Evolutionary conservation across 23 tunicate genomes (phyloP), one percentile per base, ranked within the genome.

Genomic region (Phallusia fumigata): DNA sequence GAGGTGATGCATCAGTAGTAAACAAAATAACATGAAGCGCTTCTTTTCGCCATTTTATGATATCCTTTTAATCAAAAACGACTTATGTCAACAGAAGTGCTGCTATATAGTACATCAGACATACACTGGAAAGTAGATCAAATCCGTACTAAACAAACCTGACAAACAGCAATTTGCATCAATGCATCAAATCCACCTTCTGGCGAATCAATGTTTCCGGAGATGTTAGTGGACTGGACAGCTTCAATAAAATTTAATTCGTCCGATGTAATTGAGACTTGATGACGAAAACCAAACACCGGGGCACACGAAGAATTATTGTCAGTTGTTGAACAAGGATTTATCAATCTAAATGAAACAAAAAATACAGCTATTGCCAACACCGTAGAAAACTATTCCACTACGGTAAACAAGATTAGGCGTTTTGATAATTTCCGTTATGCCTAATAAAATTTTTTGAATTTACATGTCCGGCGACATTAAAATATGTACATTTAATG

Each of bases 151-250:
- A n/a, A n/a, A 11, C 64, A 0, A 5, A 82, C 88, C 83, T 82
- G 86, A 50, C 97, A 92, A 30, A 92, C 97, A 52, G 97, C 97
- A 53, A 92, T 92, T 51, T 92, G 97, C 97, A 92, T 87, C 34
- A 92, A 80, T 32, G 97, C 97, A 40, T 92, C 97, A 53, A 92
- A 84, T 18, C 93, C 91, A 15, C 97, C 97, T 81, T 92, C 97
- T 0, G 97, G 97, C 16, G 85, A 78, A 65, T 92, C 97, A 30
- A 92, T 88, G 65, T 92, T 92, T 40, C 97, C 97, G 1, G 97
- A 92, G 24, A 92, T 87, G 30, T n/a, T 76, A 0, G 97, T 92
- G 15, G 28, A 30, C 12, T 77, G 32, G 18, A 92, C 85, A 16
- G 84, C 97, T 21, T 80, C 76, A 18, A 19, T 34, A 75, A 92